Conservation (phyloP, 2,888 invertebrate genomes). For the Seira ritae region DNA sequence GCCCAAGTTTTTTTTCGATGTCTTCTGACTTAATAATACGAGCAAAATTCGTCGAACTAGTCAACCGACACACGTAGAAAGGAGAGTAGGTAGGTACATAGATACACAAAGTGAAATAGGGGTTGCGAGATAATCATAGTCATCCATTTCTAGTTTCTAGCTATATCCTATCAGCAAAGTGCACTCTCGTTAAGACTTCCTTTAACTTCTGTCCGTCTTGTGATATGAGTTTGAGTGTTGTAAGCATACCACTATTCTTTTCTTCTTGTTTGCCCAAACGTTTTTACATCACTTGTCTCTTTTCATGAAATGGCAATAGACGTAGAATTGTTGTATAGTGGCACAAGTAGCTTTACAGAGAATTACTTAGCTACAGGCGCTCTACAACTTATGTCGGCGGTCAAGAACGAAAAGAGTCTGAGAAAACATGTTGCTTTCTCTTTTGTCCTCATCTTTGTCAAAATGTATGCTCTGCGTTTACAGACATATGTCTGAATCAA, state of each 20-base stretch:
- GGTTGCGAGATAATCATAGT: too few relatives aligned
- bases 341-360: too few relatives aligned
- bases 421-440: conserved; percentile 9
- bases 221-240: conserved; percentile 6
- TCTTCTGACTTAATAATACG: neutral
- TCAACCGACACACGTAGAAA: too few relatives aligned
- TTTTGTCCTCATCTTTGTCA: conserved; percentile 13
- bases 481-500: conserved; percentile 11
- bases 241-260: neutral
- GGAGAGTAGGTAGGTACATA: too few relatives aligned
- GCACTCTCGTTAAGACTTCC: conserved; percentile 45
- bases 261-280: conserved; percentile 19
- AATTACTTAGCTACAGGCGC: neutral
- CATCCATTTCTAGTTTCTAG: too few relatives aligned
- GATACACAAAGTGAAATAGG: too few relatives aligned
- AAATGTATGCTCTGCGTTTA: neutral
- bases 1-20: neutral
- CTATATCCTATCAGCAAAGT: conserved; percentile 51
- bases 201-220: neutral
- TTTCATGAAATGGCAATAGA: too few relatives aligned
- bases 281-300: neutral
- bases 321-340: too few relatives aligned
- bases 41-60: too few relatives aligned
- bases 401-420: conserved; percentile 1
- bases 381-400: neutral